Base-by-base conservation (phyloP, 30 jellyfish, hydroid and myxozoan species). In the Sanderia malayensis region DNA sequence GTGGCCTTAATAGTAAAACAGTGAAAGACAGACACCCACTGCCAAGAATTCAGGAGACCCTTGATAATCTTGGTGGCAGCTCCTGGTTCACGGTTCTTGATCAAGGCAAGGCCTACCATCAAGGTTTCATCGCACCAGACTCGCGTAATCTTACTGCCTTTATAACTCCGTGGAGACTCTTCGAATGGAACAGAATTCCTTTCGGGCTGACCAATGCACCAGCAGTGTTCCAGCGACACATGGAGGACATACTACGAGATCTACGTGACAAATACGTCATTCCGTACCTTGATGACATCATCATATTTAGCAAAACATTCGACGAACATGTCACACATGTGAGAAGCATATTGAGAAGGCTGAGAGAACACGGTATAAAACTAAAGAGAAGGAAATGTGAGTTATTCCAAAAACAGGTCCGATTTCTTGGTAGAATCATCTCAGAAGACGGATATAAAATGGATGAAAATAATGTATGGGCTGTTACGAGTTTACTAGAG, bases 151-250 rank as follows among this genome's bases (percentile, higher is more conserved):
- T 28, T 17, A 67, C 87, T 67, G 89, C 69, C 7, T 64, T 67
- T 45, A 45, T 34, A 19, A 77, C 89, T 28, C 89, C 89, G 25
- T 66, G 76, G 88, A 91, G 61, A 26, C 79, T 77, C 76, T 77
- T 27, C 41, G 69, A 72, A 32, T 55, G 66, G 58, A 46, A 9
- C 9, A 33, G 86, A 61, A 33, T 74, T 28, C 88, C 86, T 13
- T 74, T 74, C 58, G 86, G 85, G 4, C 32, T 71, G 52, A 61
- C 41, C 26, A 66, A 61, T 62, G 18, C 84, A 52, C 86, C 86
- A n/a, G 86, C 74, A 4, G 85, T 61, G 18, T 74, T 74, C 86
- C 86, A 62, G 46, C 46, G 86, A 7, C 29, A 46, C 31, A 61
- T 61, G 86, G 83, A 62, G 60, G 57, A 10, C 9, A 27, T 22